phyloP scores from a whole-genome alignment of 2,888 invertebrate genomes.

The Rhamnusium bicolor region DNA sequence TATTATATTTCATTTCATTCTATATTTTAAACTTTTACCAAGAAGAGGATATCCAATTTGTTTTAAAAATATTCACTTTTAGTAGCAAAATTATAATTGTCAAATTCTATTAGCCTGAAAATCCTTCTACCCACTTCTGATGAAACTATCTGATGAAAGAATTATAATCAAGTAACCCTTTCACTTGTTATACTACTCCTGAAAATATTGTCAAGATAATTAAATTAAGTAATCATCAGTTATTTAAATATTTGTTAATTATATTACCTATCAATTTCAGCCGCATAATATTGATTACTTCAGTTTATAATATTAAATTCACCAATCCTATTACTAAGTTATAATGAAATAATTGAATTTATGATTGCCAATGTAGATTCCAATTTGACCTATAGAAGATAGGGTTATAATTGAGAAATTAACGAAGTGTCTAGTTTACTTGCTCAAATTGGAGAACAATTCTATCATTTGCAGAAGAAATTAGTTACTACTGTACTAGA shows the following conservation, averaged over 20 bases:
- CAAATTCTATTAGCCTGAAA: too few relatives aligned
- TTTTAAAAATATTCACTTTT: too few relatives aligned
- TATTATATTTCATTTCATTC: too few relatives aligned
- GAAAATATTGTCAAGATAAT: background rate
- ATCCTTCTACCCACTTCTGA: too few relatives aligned
- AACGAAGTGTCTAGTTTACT: constrained; percentile 7
- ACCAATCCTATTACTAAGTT: constrained; percentile 5
- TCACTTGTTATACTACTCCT: too few relatives aligned
- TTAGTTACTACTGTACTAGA: background rate
- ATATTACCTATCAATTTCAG: background rate
- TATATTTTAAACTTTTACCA: too few relatives aligned
- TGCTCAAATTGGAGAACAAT: background rate
- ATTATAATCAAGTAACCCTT: too few relatives aligned
- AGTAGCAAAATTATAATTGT: too few relatives aligned
- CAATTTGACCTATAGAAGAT: constrained; percentile 16
- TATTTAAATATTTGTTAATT: background rate
- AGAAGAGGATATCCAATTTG: too few relatives aligned
- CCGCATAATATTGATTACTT: background rate
- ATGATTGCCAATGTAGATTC: constrained; percentile 17
- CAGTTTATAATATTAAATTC: background rate
- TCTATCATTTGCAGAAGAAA: background rate
- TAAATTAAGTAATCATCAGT: background rate
- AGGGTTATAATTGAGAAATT: constrained; percentile 2
- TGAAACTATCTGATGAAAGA: too few relatives aligned
- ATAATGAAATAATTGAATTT: constrained; percentile 21